Evolutionary conservation across 2,888 invertebrate species (phyloP).

Genomic region (Eristalinus aeneus): DNA sequence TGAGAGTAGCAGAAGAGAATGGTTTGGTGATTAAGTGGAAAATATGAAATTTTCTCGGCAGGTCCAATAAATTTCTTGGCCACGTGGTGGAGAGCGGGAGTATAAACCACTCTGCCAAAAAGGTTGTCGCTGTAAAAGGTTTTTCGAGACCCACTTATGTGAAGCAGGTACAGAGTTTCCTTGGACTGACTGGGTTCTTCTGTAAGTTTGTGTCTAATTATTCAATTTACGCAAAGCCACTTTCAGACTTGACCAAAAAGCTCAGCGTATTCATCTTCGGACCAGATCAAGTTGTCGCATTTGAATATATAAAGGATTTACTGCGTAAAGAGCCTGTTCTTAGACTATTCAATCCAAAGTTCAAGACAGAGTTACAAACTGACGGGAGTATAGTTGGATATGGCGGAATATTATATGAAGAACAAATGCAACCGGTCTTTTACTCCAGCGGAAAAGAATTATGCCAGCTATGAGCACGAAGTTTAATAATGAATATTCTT

Average conservation of each 20-base stretch:
- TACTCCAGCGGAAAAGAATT: conserved; percentile 63
- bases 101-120: conserved; percentile 7
- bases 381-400: conserved; percentile 73
- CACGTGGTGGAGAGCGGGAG: conserved; percentile 18
- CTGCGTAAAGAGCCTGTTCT: conserved; percentile 68
- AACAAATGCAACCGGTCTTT: conserved; percentile 72
- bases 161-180: conserved; percentile 21
- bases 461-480: no score
- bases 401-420: conserved; percentile 72
- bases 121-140: background rate
- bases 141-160: conserved; percentile 20
- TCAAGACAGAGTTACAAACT: conserved; percentile 63
- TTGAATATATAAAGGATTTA: conserved; percentile 15
- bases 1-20: no score
- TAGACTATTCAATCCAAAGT: conserved; percentile 72
- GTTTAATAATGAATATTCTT: background rate
- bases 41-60: background rate
- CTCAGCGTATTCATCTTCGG: background rate
- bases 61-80: conserved; percentile 6
- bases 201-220: conserved; percentile 28
- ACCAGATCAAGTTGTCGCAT: conserved; percentile 73
- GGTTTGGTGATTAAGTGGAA: no score
- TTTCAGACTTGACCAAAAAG: conserved; percentile 25
- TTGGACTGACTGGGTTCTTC: conserved; percentile 22
- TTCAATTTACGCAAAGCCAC: conserved; percentile 7